Evolutionary conservation across 2,888 invertebrate genomes (phyloP).

Genomic region (Fragum sueziense): DNA sequence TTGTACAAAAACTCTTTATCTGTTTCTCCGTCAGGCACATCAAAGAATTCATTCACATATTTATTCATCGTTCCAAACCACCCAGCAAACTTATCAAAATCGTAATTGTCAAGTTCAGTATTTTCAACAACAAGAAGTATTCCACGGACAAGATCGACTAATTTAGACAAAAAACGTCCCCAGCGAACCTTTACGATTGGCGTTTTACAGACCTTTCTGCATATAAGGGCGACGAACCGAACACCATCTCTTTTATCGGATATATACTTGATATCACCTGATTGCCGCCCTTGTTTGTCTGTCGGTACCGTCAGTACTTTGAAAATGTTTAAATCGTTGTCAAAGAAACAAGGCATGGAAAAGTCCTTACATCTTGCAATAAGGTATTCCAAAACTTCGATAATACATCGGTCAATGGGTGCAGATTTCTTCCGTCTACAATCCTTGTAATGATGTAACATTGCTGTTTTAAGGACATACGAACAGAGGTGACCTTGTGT

Average conservation of each 20-base stretch:
- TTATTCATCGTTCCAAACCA: neutral
- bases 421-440: neutral
- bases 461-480: neutral
- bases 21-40: neutral
- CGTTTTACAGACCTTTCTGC: neutral
- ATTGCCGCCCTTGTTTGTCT: neutral
- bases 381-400: neutral
- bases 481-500: neutral
- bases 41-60: neutral
- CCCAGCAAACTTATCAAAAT: neutral
- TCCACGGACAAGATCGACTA: slow-evolving; percentile 1
- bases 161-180: neutral
- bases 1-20: neutral
- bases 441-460: slow-evolving; percentile 1
- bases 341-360: neutral
- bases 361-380: neutral
- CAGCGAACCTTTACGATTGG: neutral
- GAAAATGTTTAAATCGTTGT: slow-evolving; percentile 2
- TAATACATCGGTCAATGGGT: neutral
- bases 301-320: neutral
- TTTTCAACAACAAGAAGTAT: neutral
- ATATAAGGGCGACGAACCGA: neutral
- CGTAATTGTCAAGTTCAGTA: neutral
- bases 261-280: neutral
- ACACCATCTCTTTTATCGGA: neutral